Evolutionary conservation across 2,797 vertebrate species (phyloP).

Genomic region (Eulemur coronatus): DNA sequence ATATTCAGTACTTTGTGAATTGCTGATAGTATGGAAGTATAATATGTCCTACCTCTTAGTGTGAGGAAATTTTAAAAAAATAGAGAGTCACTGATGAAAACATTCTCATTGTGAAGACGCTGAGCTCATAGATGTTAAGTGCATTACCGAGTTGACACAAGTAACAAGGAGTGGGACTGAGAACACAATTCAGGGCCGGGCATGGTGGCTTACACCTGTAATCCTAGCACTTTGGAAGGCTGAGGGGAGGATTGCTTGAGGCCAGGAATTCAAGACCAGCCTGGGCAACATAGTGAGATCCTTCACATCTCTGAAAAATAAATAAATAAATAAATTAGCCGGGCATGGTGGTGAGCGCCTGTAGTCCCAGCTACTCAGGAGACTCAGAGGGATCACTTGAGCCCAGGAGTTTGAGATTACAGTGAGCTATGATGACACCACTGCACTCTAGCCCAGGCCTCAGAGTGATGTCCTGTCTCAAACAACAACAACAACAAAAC

Average conservation of each 20-base stretch:
- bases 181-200: neutral
- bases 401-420: neutral
- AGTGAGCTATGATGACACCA: neutral
- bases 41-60: neutral
- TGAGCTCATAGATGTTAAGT: neutral
- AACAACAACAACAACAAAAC: neutral
- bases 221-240: neutral
- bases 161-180: neutral
- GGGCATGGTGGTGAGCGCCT: fast-evolving
- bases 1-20: neutral
- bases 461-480: neutral
- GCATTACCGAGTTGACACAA: neutral
- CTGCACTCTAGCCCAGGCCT: too few relatives aligned
- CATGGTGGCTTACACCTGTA: too few relatives aligned
- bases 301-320: neutral
- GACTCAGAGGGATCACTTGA: neutral
- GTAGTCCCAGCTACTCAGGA: neutral
- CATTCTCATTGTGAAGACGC: neutral
- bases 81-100: neutral
- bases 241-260: neutral
- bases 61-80: neutral
- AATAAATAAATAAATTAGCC: neutral
- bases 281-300: neutral
- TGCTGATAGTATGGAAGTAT: neutral
- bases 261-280: neutral